Percentiles rank a stretch among this genome's conserved stretches.
phyloP scores from a whole-genome alignment of 1,140 invertebrate genomes.

The Akabosia matsudoensis region DNA sequence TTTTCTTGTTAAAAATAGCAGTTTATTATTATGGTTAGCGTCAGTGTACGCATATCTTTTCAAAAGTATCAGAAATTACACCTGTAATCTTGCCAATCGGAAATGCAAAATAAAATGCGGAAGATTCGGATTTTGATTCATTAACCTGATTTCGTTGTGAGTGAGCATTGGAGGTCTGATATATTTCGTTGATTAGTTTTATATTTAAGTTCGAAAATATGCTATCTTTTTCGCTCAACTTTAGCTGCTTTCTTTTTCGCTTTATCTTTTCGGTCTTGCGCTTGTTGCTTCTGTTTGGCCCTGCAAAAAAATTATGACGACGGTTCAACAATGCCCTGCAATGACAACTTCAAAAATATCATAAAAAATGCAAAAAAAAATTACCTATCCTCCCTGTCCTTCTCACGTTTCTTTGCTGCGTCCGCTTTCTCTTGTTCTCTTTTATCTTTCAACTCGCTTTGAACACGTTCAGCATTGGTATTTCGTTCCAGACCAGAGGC shows the following conservation, averaged over 20 bases:
- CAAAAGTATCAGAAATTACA: too few relatives aligned
- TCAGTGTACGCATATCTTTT: too few relatives aligned
- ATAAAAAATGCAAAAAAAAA: neutral
- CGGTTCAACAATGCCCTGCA: neutral
- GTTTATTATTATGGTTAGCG: too few relatives aligned
- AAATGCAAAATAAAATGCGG: too few relatives aligned
- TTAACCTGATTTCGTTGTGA: too few relatives aligned
- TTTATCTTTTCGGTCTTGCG: conserved; percentile 67
- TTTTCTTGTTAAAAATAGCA: too few relatives aligned
- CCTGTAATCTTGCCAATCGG: too few relatives aligned
- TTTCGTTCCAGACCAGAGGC: conserved; percentile 65
- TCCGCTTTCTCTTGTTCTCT: conserved; percentile 72
- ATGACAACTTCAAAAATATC: neutral
- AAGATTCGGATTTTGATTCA: too few relatives aligned
- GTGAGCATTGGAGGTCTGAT: neutral
- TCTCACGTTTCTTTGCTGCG: conserved; percentile 77
- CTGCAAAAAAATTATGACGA: conserved; percentile 52
- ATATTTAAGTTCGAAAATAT: neutral
- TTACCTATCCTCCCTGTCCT: conserved; percentile 81
- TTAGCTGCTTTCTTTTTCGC: conserved; percentile 84
- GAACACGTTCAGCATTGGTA: conserved; percentile 70
- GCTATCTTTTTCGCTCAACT: conserved; percentile 75
- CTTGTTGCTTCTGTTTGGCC: conserved; percentile 77
- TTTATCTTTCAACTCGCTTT: conserved; percentile 69
- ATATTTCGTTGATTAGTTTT: neutral